Base-by-base conservation (phyloP, 2,797 vertebrate genomes). In the Acrossocheilus wenchowensis region DNA sequence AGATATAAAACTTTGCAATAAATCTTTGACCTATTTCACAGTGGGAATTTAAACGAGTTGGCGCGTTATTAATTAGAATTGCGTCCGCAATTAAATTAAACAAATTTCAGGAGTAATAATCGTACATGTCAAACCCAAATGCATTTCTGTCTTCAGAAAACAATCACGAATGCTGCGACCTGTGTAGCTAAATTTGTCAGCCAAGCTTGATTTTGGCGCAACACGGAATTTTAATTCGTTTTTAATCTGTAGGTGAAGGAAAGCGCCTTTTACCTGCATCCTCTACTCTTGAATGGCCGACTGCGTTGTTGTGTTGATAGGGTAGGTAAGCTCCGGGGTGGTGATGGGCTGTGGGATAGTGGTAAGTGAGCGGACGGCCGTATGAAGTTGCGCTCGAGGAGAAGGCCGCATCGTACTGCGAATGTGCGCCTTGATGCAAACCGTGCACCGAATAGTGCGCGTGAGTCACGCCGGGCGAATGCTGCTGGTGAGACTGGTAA, bases 401-500 rank as follows among this genome's bases (percentile, higher is more conserved):
- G 90, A 96, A 96, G 41, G 93, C 93, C 19, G 94, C 92, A 21
- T 97, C 96, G 88, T 95, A 96, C 89, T 95, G 96, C 80, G 95
- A 89, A 81, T 93, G 91, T 17, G 94, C 94, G 15, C 94, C 92
- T 1, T 94, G 92, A 91, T 96, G 96, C 71, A 96, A 90, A 14
- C 95, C 90, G 92, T 95, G 96, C 41, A 96, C 93, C 23, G 95
- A 91, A 85, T 97, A 97, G 75, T 95, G 95, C 91, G 92, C 93
- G 94, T 94, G 94, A 81, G 92, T 91, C 90, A 96, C 85, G 57
- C 93, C 94, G 82, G 95, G 92, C 10, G 96, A 94, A 26, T 92
- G 91, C 88, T 96, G 95, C 92, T 95, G 94, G 84, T 93, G 95
- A 36, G 94, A 92, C 5, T 96, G 94, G 69, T 94, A 94, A 23